Evolutionary conservation across 2,888 invertebrate species (phyloP).

Genomic region (Tetragnatha montana): DNA sequence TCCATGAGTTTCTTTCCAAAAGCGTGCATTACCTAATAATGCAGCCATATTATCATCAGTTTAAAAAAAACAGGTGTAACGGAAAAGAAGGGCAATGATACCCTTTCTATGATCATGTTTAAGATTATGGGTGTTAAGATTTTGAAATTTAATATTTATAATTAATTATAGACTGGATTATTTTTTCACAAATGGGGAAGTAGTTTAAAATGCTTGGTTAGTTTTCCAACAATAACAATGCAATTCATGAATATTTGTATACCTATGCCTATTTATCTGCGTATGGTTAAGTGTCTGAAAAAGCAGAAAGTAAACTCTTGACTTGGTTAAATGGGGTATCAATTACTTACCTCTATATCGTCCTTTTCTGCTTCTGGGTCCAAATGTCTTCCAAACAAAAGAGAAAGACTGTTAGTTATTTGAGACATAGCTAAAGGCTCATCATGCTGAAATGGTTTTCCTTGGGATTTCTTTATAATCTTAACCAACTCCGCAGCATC

Average conservation of each 20-base stretch:
- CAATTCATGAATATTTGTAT: too few relatives aligned
- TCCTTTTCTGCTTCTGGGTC: conserved; percentile 31
- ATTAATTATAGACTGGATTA: too few relatives aligned
- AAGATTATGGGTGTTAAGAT: too few relatives aligned
- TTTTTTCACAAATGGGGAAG: too few relatives aligned
- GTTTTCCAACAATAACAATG: too few relatives aligned
- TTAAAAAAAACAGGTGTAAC: too few relatives aligned
- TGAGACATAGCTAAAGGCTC: conserved; percentile 5
- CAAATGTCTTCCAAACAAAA: conserved; percentile 54
- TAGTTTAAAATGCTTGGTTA: too few relatives aligned
- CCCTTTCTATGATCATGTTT: too few relatives aligned
- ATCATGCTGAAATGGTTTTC: conserved; percentile 14
- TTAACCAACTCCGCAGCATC: conserved; percentile 34
- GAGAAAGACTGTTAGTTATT: conserved; percentile 17
- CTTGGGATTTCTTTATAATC: conserved; percentile 31
- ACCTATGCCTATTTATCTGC: too few relatives aligned
- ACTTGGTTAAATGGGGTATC: background rate
- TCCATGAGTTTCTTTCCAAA: conserved; percentile 27
- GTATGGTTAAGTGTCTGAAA: background rate
- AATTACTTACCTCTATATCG: conserved; percentile 29
- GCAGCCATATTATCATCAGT: too few relatives aligned
- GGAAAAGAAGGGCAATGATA: too few relatives aligned
- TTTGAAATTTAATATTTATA: too few relatives aligned
- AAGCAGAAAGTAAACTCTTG: background rate
- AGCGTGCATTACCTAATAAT: background rate